phyloP scores from a whole-genome alignment of 92 coral and sea anemone genomes.

The Parazoanthus atlanticus region DNA sequence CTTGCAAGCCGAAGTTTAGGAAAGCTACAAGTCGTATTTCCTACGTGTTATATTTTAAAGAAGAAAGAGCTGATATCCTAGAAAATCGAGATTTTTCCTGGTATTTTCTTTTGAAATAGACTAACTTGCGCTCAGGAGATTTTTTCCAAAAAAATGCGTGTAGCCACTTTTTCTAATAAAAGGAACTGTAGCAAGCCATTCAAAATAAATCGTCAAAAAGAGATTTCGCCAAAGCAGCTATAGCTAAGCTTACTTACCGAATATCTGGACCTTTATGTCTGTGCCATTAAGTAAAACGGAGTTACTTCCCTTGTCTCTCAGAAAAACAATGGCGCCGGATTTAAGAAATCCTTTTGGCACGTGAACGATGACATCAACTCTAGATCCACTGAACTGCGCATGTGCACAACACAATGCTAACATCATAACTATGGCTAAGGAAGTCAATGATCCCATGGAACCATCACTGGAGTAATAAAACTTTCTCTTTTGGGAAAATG shows the following conservation, averaged over 20 bases:
- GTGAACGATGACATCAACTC: slow-evolving; percentile 59
- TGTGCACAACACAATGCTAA: slow-evolving; percentile 49
- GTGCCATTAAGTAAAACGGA: slow-evolving; percentile 35
- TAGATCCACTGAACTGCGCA: slow-evolving; percentile 53
- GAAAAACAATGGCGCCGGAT: slow-evolving; percentile 54
- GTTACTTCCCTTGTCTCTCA: slow-evolving; percentile 47
- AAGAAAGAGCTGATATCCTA: neutral
- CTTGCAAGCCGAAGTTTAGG: neutral
- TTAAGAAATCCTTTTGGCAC: slow-evolving; percentile 66
- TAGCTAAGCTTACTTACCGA: slow-evolving; percentile 78
- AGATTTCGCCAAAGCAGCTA: neutral
- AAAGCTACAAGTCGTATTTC: neutral
- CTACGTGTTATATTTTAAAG: neutral
- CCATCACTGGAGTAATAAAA: slow-evolving; percentile 17
- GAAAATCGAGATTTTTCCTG: too few relatives aligned
- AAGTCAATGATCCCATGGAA: neutral
- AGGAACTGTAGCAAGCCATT: neutral
- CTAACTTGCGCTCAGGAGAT: too few relatives aligned
- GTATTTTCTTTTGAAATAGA: too few relatives aligned
- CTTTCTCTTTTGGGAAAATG: slow-evolving; percentile 11
- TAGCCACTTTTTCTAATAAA: too few relatives aligned
- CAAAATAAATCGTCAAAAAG: neutral
- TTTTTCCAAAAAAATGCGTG: too few relatives aligned
- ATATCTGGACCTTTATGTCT: slow-evolving; percentile 34
- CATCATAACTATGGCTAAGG: slow-evolving; percentile 50